These are phyloP conservation scores for Parazoanthus swiftii DNA, from an alignment of 92 coral and sea anemone species.

Conservation along the genomic window DNA sequence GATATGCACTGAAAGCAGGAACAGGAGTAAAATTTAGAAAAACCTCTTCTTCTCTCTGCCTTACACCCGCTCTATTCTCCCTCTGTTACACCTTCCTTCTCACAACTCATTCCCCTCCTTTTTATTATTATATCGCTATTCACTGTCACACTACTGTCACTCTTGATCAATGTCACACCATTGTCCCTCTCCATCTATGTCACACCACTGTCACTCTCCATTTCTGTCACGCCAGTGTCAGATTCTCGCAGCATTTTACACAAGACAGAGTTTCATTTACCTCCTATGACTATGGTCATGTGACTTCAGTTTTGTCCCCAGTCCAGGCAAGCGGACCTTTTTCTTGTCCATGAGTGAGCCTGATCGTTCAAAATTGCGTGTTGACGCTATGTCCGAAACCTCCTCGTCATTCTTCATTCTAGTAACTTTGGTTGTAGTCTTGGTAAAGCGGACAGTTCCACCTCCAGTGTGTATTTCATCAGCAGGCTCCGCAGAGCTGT, in stretches of 20 bases:
- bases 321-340: slow-evolving; percentile 84
- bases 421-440: slow-evolving; percentile 69
- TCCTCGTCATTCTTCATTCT: slow-evolving; percentile 51
- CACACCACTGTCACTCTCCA: not conserved
- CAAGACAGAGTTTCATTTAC: slow-evolving; percentile 12
- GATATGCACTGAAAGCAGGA: too few relatives aligned
- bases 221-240: not conserved
- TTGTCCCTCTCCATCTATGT: not conserved
- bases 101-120: too few relatives aligned
- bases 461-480: slow-evolving; percentile 61
- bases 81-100: too few relatives aligned
- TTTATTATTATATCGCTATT: not conserved
- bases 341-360: slow-evolving; percentile 81
- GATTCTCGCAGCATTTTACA: too few relatives aligned
- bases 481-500: slow-evolving; percentile 57
- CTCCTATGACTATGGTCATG: slow-evolving; percentile 49
- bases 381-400: slow-evolving; percentile 41
- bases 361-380: slow-evolving; percentile 51
- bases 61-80: too few relatives aligned
- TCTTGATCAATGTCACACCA: not conserved
- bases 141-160: not conserved
- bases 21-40: too few relatives aligned
- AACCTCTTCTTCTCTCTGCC: too few relatives aligned
- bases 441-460: slow-evolving; percentile 44
- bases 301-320: slow-evolving; percentile 68